Percentiles rank a stretch among this genome's conserved stretches.
Conservation (phyloP, 2,113 vertebrate species). For the Haplochromis burtoni region DNA sequence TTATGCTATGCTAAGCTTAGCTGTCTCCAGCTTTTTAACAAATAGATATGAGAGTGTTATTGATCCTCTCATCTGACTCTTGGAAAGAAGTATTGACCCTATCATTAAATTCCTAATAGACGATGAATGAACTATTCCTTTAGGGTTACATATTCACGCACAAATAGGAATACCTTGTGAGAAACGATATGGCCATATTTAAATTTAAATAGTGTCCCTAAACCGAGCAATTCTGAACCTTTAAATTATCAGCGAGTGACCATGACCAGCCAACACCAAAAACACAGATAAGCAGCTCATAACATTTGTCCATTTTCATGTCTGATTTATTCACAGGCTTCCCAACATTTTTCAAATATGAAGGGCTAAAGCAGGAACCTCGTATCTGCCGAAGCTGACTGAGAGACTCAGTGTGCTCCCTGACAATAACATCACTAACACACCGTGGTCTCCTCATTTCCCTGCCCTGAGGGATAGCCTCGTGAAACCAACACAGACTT, state of each 20-base stretch:
- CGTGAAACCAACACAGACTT: constrained; percentile 36
- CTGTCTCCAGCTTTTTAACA: background rate
- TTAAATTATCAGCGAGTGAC: background rate
- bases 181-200: background rate
- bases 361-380: constrained; percentile 5
- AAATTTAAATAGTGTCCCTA: background rate
- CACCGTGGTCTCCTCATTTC: constrained; percentile 35
- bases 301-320: background rate
- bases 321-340: background rate
- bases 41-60: background rate
- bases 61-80: background rate
- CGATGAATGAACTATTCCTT: background rate
- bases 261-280: background rate
- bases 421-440: constrained; percentile 40
- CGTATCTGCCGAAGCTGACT: background rate
- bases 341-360: background rate
- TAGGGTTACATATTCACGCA: background rate
- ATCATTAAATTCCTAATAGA: background rate
- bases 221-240: background rate
- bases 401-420: background rate
- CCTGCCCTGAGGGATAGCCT: background rate
- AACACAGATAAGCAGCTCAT: background rate
- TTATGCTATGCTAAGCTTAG: background rate
- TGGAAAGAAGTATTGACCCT: background rate
- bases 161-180: background rate